A percentile compares a stretch with the other conserved stretches of the same genome.
Conservation (phyloP, 1,140 invertebrate genomes). For the Neodiprion fabricii region DNA sequence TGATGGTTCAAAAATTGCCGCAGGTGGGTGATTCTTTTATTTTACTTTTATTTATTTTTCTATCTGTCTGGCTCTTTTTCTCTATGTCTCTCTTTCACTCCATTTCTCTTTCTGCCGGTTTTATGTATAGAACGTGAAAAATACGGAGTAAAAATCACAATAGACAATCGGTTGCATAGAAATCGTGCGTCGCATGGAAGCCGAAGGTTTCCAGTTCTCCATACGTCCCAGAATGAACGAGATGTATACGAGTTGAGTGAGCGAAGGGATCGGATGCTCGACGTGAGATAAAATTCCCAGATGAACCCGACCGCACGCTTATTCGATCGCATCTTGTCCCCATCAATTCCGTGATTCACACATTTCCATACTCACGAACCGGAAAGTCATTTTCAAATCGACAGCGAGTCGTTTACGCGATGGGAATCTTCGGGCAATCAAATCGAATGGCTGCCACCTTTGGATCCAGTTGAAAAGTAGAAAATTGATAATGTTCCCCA, state of each 20-base stretch:
- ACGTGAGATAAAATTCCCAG: slow-evolving; percentile 3
- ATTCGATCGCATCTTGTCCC: neutral
- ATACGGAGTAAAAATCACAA: slow-evolving; percentile 4
- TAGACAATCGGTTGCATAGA: slow-evolving; percentile 13
- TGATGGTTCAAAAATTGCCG: slow-evolving; percentile 5
- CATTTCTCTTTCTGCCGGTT: neutral
- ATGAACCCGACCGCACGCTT: neutral
- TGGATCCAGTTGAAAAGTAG: too few species aligned
- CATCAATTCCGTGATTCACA: too few species aligned
- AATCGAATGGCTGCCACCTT: too few species aligned
- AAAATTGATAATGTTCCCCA: neutral
- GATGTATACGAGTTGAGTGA: neutral
- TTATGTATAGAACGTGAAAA: neutral
- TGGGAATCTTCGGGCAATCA: too few species aligned
- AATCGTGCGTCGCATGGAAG: neutral
- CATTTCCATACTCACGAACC: too few species aligned
- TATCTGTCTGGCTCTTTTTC: too few species aligned
- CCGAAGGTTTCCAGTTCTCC: neutral
- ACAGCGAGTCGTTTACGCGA: too few species aligned
- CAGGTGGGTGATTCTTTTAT: neutral
- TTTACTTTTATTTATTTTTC: neutral
- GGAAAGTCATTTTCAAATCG: too few species aligned
- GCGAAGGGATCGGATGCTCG: neutral
- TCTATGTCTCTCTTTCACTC: too few species aligned
- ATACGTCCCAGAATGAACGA: neutral